Conservation (phyloP, 1,140 invertebrate species). For the Phymastichus coffea region DNA sequence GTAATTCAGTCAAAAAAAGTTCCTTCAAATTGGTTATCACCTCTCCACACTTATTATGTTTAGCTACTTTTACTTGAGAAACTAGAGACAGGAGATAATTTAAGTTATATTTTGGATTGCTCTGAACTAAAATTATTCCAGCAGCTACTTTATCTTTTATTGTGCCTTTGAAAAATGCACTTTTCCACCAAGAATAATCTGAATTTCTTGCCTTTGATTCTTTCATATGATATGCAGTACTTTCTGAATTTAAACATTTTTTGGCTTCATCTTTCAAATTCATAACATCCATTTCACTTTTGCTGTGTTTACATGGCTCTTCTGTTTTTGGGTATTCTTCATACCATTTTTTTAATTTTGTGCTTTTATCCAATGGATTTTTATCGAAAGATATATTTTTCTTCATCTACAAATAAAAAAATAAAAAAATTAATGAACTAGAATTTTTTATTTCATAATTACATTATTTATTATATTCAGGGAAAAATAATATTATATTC, state of each 20-base stretch:
- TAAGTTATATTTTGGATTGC: slow-evolving; percentile 81
- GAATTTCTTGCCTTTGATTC: slow-evolving; percentile 44
- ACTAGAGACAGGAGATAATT: slow-evolving; percentile 70
- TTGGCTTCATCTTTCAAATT: slow-evolving; percentile 63
- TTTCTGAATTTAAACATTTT: slow-evolving; percentile 63
- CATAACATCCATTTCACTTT: slow-evolving; percentile 55
- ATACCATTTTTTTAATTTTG: slow-evolving; percentile 42
- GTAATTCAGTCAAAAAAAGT: slow-evolving; percentile 73
- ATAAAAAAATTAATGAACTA: too few species aligned
- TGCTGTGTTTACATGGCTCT: slow-evolving; percentile 33
- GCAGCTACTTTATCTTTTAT: slow-evolving; percentile 85
- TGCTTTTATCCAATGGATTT: neutral
- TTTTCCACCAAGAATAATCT: slow-evolving; percentile 73
- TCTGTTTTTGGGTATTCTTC: slow-evolving; percentile 40
- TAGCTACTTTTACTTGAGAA: slow-evolving; percentile 77
- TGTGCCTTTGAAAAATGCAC: slow-evolving; percentile 78
- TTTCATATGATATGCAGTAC: slow-evolving; percentile 59
- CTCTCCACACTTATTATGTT: slow-evolving; percentile 73
- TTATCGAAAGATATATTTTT: slow-evolving; percentile 5
- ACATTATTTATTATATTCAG: too few species aligned
- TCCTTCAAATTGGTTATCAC: slow-evolving; percentile 75
- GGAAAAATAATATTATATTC: too few species aligned
- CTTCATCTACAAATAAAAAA: slow-evolving; percentile 17
- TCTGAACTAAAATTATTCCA: slow-evolving; percentile 77
- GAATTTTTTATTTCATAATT: too few species aligned